A percentile compares a stretch with the other conserved stretches of the same genome.
These are phyloP conservation scores for Allobates femoralis DNA, from an alignment of 2,797 vertebrate species.

Conservation along the genomic window DNA sequence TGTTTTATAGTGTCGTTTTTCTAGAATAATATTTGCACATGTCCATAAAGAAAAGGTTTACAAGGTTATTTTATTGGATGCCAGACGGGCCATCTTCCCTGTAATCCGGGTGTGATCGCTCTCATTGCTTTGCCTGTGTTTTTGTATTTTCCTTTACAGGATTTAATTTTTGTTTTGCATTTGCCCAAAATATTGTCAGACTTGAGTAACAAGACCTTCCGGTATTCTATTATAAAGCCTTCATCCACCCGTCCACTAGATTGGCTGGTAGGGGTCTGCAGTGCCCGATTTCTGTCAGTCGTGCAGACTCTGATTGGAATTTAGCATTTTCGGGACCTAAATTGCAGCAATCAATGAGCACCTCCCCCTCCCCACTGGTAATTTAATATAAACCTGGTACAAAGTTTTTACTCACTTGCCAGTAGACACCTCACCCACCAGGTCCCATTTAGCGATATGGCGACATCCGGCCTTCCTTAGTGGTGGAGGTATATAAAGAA, in stretches of 20 bases:
- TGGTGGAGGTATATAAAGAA: too few species aligned
- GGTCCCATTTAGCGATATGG: too few species aligned
- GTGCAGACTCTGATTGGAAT: too few species aligned
- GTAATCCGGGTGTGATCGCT: background rate
- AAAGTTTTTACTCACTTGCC: too few species aligned
- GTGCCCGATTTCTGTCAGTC: too few species aligned
- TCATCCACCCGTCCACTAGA: background rate
- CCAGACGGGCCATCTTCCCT: background rate
- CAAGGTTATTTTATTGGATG: slow-evolving; percentile 11
- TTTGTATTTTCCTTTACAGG: background rate
- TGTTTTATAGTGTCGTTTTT: background rate
- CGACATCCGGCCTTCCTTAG: too few species aligned
- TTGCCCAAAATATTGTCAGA: background rate
- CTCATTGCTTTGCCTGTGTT: background rate
- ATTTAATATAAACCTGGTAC: too few species aligned
- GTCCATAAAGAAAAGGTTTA: background rate
- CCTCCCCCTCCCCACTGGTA: too few species aligned
- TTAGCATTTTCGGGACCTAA: background rate
- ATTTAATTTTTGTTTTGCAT: background rate
- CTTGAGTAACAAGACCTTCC: background rate
- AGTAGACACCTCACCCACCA: too few species aligned
- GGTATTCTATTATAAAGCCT: background rate
- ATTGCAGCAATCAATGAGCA: too few species aligned
- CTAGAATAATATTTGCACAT: background rate
- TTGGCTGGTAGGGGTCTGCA: background rate